These are phyloP conservation scores for Carposina sasakii DNA, from an alignment of 1,140 invertebrate genomes.

Conservation along the genomic window DNA sequence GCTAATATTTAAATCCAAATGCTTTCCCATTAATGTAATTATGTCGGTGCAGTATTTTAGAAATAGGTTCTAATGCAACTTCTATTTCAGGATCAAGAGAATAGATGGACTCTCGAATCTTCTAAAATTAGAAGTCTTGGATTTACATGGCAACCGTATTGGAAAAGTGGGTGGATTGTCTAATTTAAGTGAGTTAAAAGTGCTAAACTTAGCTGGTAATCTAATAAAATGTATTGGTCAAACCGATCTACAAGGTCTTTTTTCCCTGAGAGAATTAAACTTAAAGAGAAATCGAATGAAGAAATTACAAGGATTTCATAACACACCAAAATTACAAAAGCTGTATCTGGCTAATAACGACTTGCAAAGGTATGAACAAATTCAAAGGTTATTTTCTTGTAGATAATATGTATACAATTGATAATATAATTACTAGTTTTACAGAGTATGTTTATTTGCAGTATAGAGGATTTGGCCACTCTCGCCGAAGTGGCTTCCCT, in stretches of 20 bases:
- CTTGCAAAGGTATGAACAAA: slow-evolving; percentile 77
- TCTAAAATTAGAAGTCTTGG: slow-evolving; percentile 87
- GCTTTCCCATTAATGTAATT: background rate
- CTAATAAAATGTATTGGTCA: slow-evolving; percentile 82
- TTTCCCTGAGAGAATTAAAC: slow-evolving; percentile 88
- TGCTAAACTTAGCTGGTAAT: slow-evolving; percentile 93
- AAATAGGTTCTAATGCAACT: background rate
- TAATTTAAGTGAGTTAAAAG: slow-evolving; percentile 83
- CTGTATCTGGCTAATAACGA: slow-evolving; percentile 91
- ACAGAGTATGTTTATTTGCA: slow-evolving; percentile 53
- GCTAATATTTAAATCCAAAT: background rate
- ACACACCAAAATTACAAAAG: slow-evolving; percentile 85
- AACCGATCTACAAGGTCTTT: slow-evolving; percentile 83
- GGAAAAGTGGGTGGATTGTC: slow-evolving; percentile 71
- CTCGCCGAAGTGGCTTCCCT: slow-evolving; percentile 82
- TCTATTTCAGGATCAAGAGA: slow-evolving; percentile 76
- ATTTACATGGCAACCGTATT: slow-evolving; percentile 93
- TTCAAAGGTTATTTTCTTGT: slow-evolving; percentile 5
- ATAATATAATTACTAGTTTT: slow-evolving; percentile 5
- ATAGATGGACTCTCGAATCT: slow-evolving; percentile 84
- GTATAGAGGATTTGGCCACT: slow-evolving; percentile 87
- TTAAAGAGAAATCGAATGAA: slow-evolving; percentile 88
- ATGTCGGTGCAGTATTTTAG: background rate
- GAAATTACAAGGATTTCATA: slow-evolving; percentile 85
- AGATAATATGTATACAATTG: background rate